Base-by-base conservation (phyloP, 2,888 invertebrate genomes). In the Cosmia pyralina region DNA sequence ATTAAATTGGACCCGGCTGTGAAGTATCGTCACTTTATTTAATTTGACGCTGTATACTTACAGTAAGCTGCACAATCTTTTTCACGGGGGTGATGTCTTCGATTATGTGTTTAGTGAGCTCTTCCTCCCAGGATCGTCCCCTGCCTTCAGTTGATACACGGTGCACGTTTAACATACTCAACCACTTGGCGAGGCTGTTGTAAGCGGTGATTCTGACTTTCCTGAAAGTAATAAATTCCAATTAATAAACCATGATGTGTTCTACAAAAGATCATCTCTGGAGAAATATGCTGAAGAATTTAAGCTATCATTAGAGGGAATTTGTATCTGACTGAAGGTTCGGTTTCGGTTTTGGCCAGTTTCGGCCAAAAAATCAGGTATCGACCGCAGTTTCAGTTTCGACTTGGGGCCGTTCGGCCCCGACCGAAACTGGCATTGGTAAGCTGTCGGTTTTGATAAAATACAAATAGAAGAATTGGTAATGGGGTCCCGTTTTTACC, bases 151-250 rank as follows among this genome's bases (percentile, higher is more conserved):
- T 81, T 0, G 87, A 65, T 5, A 89, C 77, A 15, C 89, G 89
- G 75, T 92, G 90, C 2, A 83, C 79, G 75, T 88, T 91, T 4
- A 94, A 84, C 0, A 79, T 69, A 6, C 77, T 82, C 78, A 96
- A 83, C 95, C 96, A 95, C 0, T 67, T 74, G 2, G 82, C 59
- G 0, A 95, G 83, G 19, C 89, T 93, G 50, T 71, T 86, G 88
- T 96, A 96, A 0, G 95, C 93, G 0, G 86, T 55, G 8, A 88
- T 79, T 4, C 95, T 93, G 15, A 95, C 93, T 77, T 89, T 87
- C 53, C 96, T 57, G 17, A 28, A 55, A 55, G 7, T 15, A 3
- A 17, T 17, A 28, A 48, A 19, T 19, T 17, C 13, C 4, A 46
- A 19, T 19, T 48, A 28, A 13, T 8, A 34, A 1, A 1, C 8